Evolutionary conservation across 30 jellyfish, hydroid and myxozoan species (phyloP).

Genomic region (Aurelia coerulea): DNA sequence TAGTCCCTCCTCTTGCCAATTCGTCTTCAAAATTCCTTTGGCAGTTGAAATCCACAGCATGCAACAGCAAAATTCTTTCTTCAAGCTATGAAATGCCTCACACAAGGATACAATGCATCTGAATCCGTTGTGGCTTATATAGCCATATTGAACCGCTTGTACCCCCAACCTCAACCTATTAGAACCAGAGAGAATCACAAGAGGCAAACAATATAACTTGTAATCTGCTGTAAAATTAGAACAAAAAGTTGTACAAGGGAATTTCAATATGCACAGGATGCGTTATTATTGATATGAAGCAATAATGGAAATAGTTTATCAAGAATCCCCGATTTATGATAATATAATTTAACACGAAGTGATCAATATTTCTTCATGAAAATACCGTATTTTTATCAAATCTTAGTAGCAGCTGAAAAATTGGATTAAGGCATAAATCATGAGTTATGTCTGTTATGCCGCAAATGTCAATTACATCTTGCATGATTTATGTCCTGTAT

Average conservation of each 20-base stretch:
- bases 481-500: background rate
- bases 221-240: slow-evolving; percentile 47
- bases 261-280: slow-evolving; percentile 39
- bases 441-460: background rate
- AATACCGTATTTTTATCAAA: no score
- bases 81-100: no score
- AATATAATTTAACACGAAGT: no score
- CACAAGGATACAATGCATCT: slow-evolving; percentile 21
- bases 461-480: background rate
- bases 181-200: slow-evolving; percentile 19
- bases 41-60: background rate
- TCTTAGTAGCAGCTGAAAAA: no score
- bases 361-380: no score
- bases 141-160: slow-evolving; percentile 30
- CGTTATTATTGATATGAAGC: background rate
- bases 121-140: slow-evolving; percentile 22
- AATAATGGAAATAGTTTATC: background rate
- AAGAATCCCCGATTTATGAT: no score
- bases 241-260: slow-evolving; percentile 61
- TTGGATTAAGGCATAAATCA: no score
- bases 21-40: no score
- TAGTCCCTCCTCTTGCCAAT: no score
- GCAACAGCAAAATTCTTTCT: no score
- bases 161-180: slow-evolving; percentile 74
- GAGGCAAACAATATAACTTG: slow-evolving; percentile 31